Percentiles rank a stretch among this genome's conserved stretches.
These are phyloP conservation scores for Danio rerio DNA, from an alignment of 2,113 vertebrate genomes.

Conservation along the genomic window DNA sequence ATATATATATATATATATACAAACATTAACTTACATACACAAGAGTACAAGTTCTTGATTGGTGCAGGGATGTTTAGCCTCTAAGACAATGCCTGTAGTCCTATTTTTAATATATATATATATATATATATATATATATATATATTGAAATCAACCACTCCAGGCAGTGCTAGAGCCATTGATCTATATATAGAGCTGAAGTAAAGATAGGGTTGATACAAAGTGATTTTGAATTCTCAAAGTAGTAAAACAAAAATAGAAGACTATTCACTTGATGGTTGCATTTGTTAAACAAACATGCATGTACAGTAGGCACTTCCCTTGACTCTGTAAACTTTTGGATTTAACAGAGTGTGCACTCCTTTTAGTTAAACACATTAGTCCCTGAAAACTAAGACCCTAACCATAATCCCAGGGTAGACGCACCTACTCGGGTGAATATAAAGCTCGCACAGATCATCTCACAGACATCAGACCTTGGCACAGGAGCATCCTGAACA, in stretches of 20 bases:
- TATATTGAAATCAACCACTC: conserved; percentile 57
- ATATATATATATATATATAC: too few species aligned
- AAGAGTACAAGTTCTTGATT: too few species aligned
- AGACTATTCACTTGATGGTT: neutral
- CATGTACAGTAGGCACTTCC: too few species aligned
- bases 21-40: neutral
- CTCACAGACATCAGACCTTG: conserved; percentile 15
- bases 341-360: neutral
- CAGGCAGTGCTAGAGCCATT: conserved; percentile 58
- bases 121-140: too few species aligned
- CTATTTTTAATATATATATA: too few species aligned
- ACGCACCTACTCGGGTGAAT: conserved; percentile 30
- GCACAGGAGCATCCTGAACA: too few species aligned
- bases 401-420: conserved; percentile 13
- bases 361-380: conserved; percentile 42
- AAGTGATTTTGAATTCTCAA: neutral
- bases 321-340: neutral
- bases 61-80: too few species aligned
- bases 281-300: neutral
- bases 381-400: neutral
- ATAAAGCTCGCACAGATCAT: neutral
- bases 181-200: conserved; percentile 61
- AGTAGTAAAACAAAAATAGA: neutral
- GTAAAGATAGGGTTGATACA: neutral
- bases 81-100: too few species aligned